phyloP scores from a whole-genome alignment of 2,888 invertebrate species.

The Drosophila recens region DNA sequence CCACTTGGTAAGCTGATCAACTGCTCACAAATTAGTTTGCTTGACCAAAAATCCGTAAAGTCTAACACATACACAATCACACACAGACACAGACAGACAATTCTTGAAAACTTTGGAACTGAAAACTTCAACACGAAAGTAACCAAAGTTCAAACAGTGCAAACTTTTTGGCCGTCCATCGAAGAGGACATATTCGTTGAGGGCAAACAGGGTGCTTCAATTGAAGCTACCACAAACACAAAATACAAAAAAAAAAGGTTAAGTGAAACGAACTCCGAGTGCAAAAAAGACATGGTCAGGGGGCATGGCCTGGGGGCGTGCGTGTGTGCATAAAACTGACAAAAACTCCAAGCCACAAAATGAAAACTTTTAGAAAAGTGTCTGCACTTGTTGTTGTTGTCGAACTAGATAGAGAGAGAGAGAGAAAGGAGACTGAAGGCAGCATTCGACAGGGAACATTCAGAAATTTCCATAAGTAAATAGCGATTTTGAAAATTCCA shows the following conservation, averaged over 20 bases:
- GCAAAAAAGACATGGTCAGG: conserved; percentile 46
- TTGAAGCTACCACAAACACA: conserved; percentile 8
- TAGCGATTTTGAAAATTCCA: conserved; percentile 66
- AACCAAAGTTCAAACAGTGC: conserved; percentile 70
- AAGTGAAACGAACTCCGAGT: conserved; percentile 70
- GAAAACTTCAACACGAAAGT: conserved; percentile 61
- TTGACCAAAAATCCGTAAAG: conserved; percentile 47
- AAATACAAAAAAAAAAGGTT: conserved; percentile 53
- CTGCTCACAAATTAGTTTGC: conserved; percentile 55
- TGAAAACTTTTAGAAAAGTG: conserved; percentile 64
- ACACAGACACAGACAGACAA: conserved; percentile 17
- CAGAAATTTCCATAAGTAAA: conserved; percentile 68
- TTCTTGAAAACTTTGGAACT: conserved; percentile 51
- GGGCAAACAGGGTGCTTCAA: conserved; percentile 18
- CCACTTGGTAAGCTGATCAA: conserved; percentile 44
- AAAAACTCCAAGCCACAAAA: conserved; percentile 66
- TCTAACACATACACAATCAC: conserved; percentile 1
- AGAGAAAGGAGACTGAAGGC: background rate
- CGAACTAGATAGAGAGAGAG: background rate
- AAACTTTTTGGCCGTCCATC: conserved; percentile 60
- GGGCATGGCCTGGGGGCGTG: conserved; percentile 15
- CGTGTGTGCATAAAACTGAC: conserved; percentile 51
- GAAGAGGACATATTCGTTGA: conserved; percentile 62
- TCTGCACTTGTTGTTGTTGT: conserved; percentile 27
- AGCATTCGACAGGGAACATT: conserved; percentile 9